phyloP scores from a whole-genome alignment of 2,888 invertebrate genomes.

The Nomada ruficornis region DNA sequence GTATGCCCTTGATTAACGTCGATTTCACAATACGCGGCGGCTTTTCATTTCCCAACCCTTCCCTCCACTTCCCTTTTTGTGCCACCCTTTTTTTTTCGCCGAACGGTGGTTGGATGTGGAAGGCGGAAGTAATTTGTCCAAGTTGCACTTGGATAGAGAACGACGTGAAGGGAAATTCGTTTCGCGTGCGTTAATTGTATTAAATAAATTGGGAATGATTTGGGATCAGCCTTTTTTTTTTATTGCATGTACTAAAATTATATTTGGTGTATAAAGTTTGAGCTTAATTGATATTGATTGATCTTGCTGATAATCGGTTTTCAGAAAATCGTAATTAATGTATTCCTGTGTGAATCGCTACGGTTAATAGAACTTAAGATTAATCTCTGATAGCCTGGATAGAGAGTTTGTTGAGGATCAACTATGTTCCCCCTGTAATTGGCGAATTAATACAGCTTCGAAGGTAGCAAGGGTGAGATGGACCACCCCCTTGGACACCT shows the following conservation, averaged over 20 bases:
- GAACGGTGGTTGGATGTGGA: neutral
- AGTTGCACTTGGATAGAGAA: neutral
- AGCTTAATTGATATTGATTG: too few relatives aligned
- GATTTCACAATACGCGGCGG: conserved; percentile 1
- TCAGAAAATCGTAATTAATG: conserved; percentile 26
- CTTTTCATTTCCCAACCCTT: conserved; percentile 10
- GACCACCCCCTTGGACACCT: conserved; percentile 53
- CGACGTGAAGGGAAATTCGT: neutral
- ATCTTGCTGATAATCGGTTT: conserved; percentile 34
- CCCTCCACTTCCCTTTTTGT: too few relatives aligned
- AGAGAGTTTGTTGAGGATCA: conserved; percentile 63
- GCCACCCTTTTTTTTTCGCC: neutral
- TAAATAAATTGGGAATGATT: too few relatives aligned
- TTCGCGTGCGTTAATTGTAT: neutral
- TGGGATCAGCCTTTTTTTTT: too few relatives aligned
- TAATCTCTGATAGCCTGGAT: conserved; percentile 57
- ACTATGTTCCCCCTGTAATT: conserved; percentile 62
- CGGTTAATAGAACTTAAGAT: conserved; percentile 36
- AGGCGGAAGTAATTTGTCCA: conserved; percentile 9
- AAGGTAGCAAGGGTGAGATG: conserved; percentile 56
- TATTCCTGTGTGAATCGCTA: neutral
- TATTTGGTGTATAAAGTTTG: too few relatives aligned
- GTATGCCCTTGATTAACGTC: conserved; percentile 24
- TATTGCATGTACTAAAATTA: too few relatives aligned
- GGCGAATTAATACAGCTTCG: conserved; percentile 70